Percentiles rank a stretch among this genome's conserved stretches.
These are phyloP conservation scores for Taenioides sp. DNA, from an alignment of 2,797 vertebrate genomes.

Conservation along the genomic window DNA sequence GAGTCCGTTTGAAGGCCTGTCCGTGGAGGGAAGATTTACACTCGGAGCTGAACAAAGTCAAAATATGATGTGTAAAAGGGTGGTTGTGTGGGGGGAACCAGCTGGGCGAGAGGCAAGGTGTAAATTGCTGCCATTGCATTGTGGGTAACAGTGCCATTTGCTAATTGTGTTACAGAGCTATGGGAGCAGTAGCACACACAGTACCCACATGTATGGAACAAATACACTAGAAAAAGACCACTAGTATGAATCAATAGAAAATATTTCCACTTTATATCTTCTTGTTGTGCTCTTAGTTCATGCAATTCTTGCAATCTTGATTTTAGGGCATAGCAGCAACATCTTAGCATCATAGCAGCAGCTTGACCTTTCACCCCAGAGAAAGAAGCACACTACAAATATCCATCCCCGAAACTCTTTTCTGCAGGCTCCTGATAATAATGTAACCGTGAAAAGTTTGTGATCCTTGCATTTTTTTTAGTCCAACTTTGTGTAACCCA, in stretches of 20 bases:
- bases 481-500: background rate
- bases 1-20: conserved; percentile 15
- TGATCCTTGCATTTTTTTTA: background rate
- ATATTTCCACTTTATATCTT: background rate
- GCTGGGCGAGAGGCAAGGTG: conserved; percentile 43
- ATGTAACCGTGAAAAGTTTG: background rate
- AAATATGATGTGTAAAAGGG: background rate
- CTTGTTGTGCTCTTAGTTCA: background rate
- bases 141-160: conserved; percentile 29
- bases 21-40: background rate
- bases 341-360: background rate
- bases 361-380: too few species aligned
- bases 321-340: background rate
- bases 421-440: background rate
- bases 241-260: background rate
- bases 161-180: conserved; percentile 52
- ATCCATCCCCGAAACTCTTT: background rate
- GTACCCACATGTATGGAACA: background rate
- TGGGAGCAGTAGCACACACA: conserved; percentile 15
- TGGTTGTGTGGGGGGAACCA: conserved; percentile 14
- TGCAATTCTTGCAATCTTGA: background rate
- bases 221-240: background rate
- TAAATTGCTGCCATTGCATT: conserved; percentile 51
- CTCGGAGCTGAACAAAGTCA: background rate
- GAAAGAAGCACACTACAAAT: background rate